Base-by-base conservation (phyloP, 2,888 invertebrate species). In the Latheticus oryzae region DNA sequence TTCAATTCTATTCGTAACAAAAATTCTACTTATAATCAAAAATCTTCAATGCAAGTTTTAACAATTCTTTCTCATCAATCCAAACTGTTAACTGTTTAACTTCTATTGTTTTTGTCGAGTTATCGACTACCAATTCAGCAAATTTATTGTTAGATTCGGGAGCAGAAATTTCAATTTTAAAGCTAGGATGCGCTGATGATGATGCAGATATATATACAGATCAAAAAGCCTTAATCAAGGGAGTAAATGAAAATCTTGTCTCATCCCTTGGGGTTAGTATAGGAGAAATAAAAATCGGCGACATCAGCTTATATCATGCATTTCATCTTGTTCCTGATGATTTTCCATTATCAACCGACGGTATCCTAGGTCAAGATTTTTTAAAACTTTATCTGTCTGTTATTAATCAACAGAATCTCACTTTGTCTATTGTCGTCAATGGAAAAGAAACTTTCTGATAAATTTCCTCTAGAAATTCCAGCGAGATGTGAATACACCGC, bases 311-410 rank as follows among this genome's bases (percentile, higher is more conserved):
- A 19, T 12, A 19, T 7, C 51, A 58, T 23, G 13, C 26, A 16
- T 58, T 62, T 33, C 55, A 62, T 21, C 45, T 56, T 15, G 59
- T 62, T 9, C 35, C 35, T 3, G 17, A 42, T 19, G 21, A 33
- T 38, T 59, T 26, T 67, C 62, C 61, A 43, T 37, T 38, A 48
- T 45, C 8, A 61, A 66, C 5, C 12, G 68, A 12, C 55, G 66
- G 62, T 35, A 35, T 52, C 11, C 11, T 26, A 11, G 26, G 26
- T 11, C 8, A 26, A 8, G 26, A 26, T 26, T 26, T 26, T n/a
- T 26, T 26, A 26, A n/a, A n/a, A n/a, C n/a, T n/a, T n/a, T n/a
- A n/a, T n/a, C n/a, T n/a, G n/a, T n/a, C n/a, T n/a, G n/a, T n/a
- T n/a, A n/a, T n/a, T n/a, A n/a, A n/a, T n/a, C n/a, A n/a, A n/a